phyloP scores from a whole-genome alignment of 2,113 vertebrate species.

The Oostethus manadensis region DNA sequence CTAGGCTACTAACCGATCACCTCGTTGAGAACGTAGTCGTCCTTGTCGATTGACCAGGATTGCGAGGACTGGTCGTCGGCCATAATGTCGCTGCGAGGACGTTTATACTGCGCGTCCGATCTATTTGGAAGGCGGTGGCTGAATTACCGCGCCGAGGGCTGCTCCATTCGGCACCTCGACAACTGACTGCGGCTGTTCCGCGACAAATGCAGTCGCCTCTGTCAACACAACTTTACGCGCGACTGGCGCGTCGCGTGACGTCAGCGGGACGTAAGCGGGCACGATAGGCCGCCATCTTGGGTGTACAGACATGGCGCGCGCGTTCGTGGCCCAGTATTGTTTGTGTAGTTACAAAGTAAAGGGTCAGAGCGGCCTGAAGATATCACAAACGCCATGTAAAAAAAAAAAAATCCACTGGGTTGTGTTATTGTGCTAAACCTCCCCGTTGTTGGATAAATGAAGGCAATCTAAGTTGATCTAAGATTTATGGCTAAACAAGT shows the following conservation, averaged over 20 bases:
- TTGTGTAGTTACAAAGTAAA: too few relatives aligned
- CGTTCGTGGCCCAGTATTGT: not conserved
- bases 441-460: too few relatives aligned
- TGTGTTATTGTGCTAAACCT: too few relatives aligned
- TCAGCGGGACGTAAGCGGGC: conserved; percentile 1
- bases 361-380: too few relatives aligned
- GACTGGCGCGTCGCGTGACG: conserved; percentile 43
- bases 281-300: conserved; percentile 54
- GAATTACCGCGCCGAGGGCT: conserved; percentile 24
- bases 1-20: conserved; percentile 86
- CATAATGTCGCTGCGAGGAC: conserved; percentile 69
- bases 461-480: too few relatives aligned
- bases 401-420: too few relatives aligned
- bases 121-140: conserved; percentile 14
- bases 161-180: conserved; percentile 56
- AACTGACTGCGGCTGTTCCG: conserved; percentile 43
- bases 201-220: conserved; percentile 56
- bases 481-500: too few relatives aligned
- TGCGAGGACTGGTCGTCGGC: conserved; percentile 85
- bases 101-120: conserved; percentile 16
- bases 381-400: too few relatives aligned
- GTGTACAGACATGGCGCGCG: conserved; percentile 12
- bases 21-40: conserved; percentile 93
- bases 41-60: conserved; percentile 88
- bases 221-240: conserved; percentile 67